Evolutionary conservation across 2,113 vertebrate genomes (phyloP), one percentile per base, ranked within the genome.

Genomic region (Tetrao urogallus): DNA sequence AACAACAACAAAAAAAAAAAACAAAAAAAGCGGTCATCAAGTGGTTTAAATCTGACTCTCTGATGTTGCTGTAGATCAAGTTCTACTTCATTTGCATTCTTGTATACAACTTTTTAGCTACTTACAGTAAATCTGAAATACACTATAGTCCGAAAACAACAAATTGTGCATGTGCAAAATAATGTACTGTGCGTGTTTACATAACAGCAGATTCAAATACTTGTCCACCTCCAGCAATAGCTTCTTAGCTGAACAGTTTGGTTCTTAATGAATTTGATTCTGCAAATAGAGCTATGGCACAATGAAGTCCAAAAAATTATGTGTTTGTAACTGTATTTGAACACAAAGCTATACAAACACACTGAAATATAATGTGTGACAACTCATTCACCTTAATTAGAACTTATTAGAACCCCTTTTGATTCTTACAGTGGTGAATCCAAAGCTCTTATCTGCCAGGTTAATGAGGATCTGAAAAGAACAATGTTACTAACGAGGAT

Each of bases 391-490:
- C 78, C 82, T 83, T 94, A 96, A 97, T 96, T 95, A 96, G 56
- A 81, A 56, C 71, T 93, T 87, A 89, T 89, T 95, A 92, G 86
- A 94, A 94, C 52, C 85, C 94, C 48, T 54, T 89, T 96, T 92
- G 64, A 94, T 91, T 96, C 81, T 82, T 92, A 82, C 45, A 86
- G 11, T 65, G 58, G 52, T 79, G 86, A 91, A 91, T 95, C 92
- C 85, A 92, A 93, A 48, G 18, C 50, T 95, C 73, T 93, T 95
- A 76, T 92, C 74, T 95, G 87, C 91, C 88, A 96, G 79, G 77
- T 92, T 96, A 96, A 95, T 64, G 40, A 95, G 75, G 50, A 91
- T 71, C 66, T 91, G 90, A 96, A 96, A 96, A 83, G 72, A 96
- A 92, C 70, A 93, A 32, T 74, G 47, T 93, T 97, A 61, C 79